Evolutionary conservation across 1,140 invertebrate genomes (phyloP).

Genomic region (Oreohelix idahoensis): DNA sequence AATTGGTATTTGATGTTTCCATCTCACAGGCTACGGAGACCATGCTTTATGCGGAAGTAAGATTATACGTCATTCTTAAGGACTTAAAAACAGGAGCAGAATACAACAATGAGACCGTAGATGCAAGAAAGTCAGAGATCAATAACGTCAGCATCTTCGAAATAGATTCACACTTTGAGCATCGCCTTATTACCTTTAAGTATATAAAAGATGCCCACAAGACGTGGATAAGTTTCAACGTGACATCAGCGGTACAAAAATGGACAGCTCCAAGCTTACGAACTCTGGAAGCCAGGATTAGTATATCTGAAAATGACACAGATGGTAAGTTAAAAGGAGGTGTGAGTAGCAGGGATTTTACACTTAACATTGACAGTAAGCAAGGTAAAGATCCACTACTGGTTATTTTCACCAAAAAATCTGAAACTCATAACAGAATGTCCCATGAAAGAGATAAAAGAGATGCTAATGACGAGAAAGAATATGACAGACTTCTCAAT

Average conservation of each 20-base stretch:
- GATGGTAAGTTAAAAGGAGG: background rate
- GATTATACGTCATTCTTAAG: background rate
- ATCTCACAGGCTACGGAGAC: background rate
- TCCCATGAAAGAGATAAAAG: conserved; percentile 50
- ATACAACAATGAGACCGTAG: background rate
- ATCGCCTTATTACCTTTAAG: background rate
- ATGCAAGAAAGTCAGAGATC: background rate
- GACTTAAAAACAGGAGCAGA: background rate
- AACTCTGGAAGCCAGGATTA: background rate
- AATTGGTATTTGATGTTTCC: conserved; percentile 1
- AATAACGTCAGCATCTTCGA: background rate
- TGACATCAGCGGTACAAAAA: background rate
- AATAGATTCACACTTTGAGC: background rate
- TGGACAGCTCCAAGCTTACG: background rate
- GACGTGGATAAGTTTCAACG: conserved; percentile 55
- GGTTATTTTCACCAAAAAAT: conserved; percentile 64
- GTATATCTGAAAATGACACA: background rate
- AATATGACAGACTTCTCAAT: background rate
- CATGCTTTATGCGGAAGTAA: conserved; percentile 3
- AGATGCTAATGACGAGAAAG: conserved; percentile 5
- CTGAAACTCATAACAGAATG: conserved; percentile 50
- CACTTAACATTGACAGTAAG: conserved; percentile 71
- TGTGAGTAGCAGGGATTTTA: background rate
- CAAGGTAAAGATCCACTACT: conserved; percentile 61
- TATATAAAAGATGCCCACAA: conserved; percentile 37